Conservation (phyloP, 1,140 invertebrate species). For the Diorhabda sublineata region DNA sequence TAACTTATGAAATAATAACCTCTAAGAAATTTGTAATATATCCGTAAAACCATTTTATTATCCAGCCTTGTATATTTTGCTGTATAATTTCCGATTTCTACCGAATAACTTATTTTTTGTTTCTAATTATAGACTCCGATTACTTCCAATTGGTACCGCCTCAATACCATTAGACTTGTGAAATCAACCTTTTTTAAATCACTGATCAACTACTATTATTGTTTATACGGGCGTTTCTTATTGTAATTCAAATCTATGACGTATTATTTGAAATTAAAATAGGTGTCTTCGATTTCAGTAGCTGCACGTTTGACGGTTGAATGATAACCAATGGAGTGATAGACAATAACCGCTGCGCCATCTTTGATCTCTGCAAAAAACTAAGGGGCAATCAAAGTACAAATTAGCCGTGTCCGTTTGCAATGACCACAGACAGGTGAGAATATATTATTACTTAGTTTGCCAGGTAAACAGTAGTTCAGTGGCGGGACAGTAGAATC, state of each 20-base stretch:
- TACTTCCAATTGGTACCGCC: too few species aligned
- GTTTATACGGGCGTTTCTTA: too few species aligned
- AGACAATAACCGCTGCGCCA: constrained; percentile 33
- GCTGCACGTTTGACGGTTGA: constrained; percentile 29
- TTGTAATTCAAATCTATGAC: background rate
- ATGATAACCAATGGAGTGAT: constrained; percentile 35
- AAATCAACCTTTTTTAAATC: too few species aligned
- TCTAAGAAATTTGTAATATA: too few species aligned
- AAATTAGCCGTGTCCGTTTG: constrained; percentile 36
- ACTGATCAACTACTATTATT: too few species aligned
- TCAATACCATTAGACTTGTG: too few species aligned
- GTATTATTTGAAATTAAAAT: constrained; percentile 13
- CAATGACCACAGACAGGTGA: constrained; percentile 37
- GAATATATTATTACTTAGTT: constrained; percentile 31
- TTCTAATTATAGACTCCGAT: too few species aligned
- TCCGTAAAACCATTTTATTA: too few species aligned
- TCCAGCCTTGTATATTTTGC: too few species aligned
- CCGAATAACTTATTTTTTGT: too few species aligned
- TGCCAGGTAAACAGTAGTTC: constrained; percentile 26
- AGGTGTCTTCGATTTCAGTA: constrained; percentile 14
- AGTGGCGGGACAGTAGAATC: background rate
- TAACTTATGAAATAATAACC: too few species aligned
- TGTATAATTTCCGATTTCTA: too few species aligned
- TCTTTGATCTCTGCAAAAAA: constrained; percentile 35
- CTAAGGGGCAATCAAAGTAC: constrained; percentile 28